phyloP scores from a whole-genome alignment of 64 coral and sea anemone genomes.

The Trachythela sp. region DNA sequence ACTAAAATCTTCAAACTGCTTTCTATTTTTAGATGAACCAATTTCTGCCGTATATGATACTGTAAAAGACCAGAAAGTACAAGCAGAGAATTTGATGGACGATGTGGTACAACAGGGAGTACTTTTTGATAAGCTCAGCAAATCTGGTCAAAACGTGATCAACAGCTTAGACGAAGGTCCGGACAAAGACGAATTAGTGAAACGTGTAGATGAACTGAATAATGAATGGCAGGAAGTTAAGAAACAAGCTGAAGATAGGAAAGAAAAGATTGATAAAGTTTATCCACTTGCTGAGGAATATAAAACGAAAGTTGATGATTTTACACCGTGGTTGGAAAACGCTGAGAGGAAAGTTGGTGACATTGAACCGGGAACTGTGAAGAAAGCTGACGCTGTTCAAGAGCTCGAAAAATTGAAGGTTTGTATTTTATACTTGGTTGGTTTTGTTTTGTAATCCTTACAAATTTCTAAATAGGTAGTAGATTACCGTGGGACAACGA shows the following conservation, averaged over 20 bases:
- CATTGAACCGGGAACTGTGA: constrained; percentile 10
- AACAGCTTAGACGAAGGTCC: background rate
- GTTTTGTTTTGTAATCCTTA: background rate
- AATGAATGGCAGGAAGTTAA: background rate
- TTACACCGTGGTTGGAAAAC: background rate
- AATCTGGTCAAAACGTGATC: background rate
- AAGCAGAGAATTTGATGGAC: constrained; percentile 13
- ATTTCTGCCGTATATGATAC: background rate
- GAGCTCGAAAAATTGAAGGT: constrained; percentile 15
- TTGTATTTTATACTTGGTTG: background rate
- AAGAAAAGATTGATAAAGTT: background rate
- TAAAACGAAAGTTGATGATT: background rate
- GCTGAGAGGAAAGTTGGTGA: background rate
- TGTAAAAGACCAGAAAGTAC: constrained; percentile 9
- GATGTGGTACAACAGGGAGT: background rate
- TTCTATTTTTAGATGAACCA: background rate
- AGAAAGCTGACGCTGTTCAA: background rate
- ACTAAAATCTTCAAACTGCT: background rate
- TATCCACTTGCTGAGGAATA: background rate
- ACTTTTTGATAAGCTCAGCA: background rate
- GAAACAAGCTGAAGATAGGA: background rate
- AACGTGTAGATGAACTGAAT: background rate
- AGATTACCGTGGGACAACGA: too few species aligned
- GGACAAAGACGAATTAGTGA: background rate
- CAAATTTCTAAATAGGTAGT: background rate